A percentile compares a stretch with the other conserved stretches of the same genome.
phyloP scores from a whole-genome alignment of 2,888 invertebrate genomes.

The Philopedon plagiatum region DNA sequence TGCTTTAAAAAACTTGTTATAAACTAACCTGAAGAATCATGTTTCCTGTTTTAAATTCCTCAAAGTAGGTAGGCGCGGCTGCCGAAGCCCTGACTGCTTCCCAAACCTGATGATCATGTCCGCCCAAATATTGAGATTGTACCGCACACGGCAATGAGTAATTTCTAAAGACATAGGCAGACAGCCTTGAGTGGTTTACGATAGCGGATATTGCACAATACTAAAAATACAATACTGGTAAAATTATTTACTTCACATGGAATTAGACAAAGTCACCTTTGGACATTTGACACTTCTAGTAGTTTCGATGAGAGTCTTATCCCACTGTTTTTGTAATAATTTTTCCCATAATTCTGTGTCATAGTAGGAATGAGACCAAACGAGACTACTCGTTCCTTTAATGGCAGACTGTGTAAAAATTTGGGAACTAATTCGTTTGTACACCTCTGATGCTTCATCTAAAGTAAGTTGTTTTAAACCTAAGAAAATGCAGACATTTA shows the following conservation, averaged over 20 bases:
- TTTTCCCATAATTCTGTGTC: conserved; percentile 88
- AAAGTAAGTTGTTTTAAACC: conserved; percentile 74
- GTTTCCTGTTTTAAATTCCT: conserved; percentile 81
- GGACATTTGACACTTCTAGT: conserved; percentile 71
- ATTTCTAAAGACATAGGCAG: conserved; percentile 88
- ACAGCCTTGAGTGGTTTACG: conserved; percentile 80
- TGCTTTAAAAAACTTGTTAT: too few species aligned
- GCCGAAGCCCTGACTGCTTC: conserved; percentile 90
- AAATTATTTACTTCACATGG: background rate
- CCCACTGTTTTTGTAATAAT: conserved; percentile 78
- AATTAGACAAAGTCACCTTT: conserved; percentile 67
- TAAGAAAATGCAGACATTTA: conserved; percentile 56
- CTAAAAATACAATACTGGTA: conserved; percentile 66
- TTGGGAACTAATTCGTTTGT: conserved; percentile 74
- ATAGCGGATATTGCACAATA: conserved; percentile 85
- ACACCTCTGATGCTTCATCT: conserved; percentile 74
- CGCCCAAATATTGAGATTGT: conserved; percentile 81
- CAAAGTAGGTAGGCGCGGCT: conserved; percentile 93
- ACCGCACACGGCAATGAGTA: conserved; percentile 82
- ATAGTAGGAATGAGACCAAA: conserved; percentile 92
- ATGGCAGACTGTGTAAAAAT: conserved; percentile 78
- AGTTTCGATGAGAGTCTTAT: conserved; percentile 75
- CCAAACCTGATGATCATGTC: conserved; percentile 81
- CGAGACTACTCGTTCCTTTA: conserved; percentile 81
- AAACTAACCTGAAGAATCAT: conserved; percentile 77